Evolutionary conservation across 2,888 invertebrate genomes (phyloP).

Genomic region (Eristalinus aeneus): DNA sequence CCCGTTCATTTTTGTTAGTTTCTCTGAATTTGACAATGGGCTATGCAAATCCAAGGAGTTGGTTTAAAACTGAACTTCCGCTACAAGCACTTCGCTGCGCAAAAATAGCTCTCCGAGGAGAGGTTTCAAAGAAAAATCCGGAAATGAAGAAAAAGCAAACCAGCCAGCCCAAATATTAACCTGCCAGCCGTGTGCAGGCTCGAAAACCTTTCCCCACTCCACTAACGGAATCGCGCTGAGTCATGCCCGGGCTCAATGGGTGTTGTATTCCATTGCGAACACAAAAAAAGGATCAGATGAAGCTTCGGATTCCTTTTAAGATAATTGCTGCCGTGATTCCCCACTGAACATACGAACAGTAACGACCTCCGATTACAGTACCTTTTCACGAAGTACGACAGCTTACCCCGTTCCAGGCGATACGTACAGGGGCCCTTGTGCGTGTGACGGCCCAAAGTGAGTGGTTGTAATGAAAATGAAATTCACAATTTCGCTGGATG

Average conservation of each 20-base stretch:
- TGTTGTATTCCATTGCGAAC: neutral
- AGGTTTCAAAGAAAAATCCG: conserved; percentile 44
- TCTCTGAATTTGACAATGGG: conserved; percentile 23
- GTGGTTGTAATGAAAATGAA: conserved; percentile 39
- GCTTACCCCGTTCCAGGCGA: neutral
- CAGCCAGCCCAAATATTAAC: neutral
- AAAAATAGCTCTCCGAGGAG: conserved; percentile 22
- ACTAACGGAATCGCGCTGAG: neutral
- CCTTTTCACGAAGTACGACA: neutral
- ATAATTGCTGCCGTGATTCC: conserved; percentile 67
- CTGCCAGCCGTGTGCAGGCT: conserved; percentile 3
- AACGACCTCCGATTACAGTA: conserved; percentile 2
- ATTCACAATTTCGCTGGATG: conserved; percentile 44
- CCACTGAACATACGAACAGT: conserved; percentile 43
- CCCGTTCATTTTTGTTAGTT: neutral
- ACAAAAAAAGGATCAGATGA: conserved; percentile 22
- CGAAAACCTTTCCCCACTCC: no score
- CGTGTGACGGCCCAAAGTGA: conserved; percentile 2
- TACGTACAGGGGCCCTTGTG: neutral
- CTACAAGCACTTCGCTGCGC: conserved; percentile 55
- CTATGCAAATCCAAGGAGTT: conserved; percentile 50
- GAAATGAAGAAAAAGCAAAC: neutral
- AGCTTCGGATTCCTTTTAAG: conserved; percentile 64
- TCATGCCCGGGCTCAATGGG: neutral
- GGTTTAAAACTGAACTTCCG: conserved; percentile 52